Conservation (phyloP, 2,113 vertebrate species). For the Recurvirostra avosetta region DNA sequence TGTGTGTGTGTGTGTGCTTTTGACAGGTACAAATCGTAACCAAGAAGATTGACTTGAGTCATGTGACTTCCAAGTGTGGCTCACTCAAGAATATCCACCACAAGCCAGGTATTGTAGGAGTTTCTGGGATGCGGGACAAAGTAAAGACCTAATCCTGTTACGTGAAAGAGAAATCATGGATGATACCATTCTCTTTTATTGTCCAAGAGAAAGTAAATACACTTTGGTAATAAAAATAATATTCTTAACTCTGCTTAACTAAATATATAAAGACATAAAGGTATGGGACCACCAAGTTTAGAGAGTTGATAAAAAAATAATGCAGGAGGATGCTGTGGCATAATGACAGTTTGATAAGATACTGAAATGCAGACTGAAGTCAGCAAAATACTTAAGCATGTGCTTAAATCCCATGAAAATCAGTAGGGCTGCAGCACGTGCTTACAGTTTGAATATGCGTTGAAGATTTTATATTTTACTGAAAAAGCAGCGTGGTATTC, state of each 20-base stretch:
- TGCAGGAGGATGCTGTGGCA: neutral
- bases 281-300: neutral
- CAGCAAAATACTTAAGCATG: neutral
- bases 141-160: neutral
- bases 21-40: slow-evolving; percentile 88
- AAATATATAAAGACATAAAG: neutral
- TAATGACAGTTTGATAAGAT: neutral
- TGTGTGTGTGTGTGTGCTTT: slow-evolving; percentile 19
- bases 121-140: neutral
- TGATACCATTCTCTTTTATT: neutral
- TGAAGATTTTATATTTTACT: neutral
- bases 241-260: neutral
- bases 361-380: neutral
- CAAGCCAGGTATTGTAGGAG: slow-evolving; percentile 84
- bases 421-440: neutral
- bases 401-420: neutral
- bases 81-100: slow-evolving; percentile 93
- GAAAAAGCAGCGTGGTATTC: neutral
- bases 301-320: neutral
- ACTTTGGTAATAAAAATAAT: neutral
- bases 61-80: slow-evolving; percentile 91
- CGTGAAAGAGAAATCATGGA: neutral
- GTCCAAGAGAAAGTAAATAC: neutral
- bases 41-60: slow-evolving; percentile 95
- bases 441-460: neutral